These are phyloP conservation scores for Gallinago jamesoni DNA, from an alignment of 2,113 vertebrate genomes.

Conservation along the genomic window DNA sequence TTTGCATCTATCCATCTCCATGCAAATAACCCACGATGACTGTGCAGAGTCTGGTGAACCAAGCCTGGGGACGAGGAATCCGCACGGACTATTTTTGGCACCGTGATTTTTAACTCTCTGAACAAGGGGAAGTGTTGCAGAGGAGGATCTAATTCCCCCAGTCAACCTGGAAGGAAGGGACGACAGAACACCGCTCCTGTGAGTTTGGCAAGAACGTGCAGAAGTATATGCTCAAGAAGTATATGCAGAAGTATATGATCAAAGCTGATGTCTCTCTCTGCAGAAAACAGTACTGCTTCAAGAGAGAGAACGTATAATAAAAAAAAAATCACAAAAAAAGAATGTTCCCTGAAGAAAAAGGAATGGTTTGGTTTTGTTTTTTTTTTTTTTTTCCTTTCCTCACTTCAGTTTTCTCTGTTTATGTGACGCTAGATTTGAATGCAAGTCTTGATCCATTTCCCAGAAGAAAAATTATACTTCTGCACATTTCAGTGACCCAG, in stretches of 20 bases:
- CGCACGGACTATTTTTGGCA: not conserved
- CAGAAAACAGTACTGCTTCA: not conserved
- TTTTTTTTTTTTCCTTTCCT: not conserved
- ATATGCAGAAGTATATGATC: not conserved
- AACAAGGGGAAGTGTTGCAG: conserved; percentile 3
- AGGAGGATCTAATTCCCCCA: conserved; percentile 20
- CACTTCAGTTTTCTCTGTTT: not conserved
- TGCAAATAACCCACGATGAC: not conserved
- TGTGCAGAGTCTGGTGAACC: conserved; percentile 28
- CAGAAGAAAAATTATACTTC: not conserved
- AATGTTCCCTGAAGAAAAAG: not conserved
- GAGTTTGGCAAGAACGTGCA: not conserved
- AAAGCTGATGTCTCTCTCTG: not conserved
- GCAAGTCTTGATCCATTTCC: not conserved
- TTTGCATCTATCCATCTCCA: not conserved
- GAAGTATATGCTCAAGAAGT: no score
- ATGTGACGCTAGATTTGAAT: not conserved
- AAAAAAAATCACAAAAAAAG: not conserved
- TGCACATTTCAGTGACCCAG: not conserved
- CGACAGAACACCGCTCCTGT: not conserved
- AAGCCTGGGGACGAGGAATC: not conserved
- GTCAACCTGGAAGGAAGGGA: conserved; percentile 5
- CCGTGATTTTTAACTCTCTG: not conserved
- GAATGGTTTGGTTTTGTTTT: not conserved
- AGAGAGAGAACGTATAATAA: not conserved